Evolutionary conservation across 2,113 vertebrate species (phyloP), one percentile per base, ranked within the genome.

Genomic region (Athene cunicularia): DNA sequence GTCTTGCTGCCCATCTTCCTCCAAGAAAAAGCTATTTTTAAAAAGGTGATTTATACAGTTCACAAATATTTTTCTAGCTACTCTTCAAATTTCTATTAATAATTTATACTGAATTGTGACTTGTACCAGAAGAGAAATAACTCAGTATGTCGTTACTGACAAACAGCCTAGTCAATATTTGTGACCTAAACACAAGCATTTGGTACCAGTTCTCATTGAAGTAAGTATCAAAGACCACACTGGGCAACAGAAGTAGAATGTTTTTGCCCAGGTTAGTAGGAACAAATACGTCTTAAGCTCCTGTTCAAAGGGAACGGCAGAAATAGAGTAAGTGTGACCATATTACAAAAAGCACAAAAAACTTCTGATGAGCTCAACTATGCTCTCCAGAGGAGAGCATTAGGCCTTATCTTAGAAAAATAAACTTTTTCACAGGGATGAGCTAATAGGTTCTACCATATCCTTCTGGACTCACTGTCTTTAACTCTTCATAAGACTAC

Each of bases 21-120:
- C 59, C 88, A 80, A 84, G 72, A 90, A 75, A 45, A 49, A 86
- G 58, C 80, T 96, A 97, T 97, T 97, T 97, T 97, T 95, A 91
- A 85, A 91, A 76, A 91, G 49, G 77, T 95, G 89, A 95, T 93
- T 94, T 76, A 80, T 62, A 76, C 28, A 55, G 45, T 75, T 74
- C 39, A 55, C 53, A 80, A 88, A 89, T 95, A 88, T 85, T 96
- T 97, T 91, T 91, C 83, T 64, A 87, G 50, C 45, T 93, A 86
- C 75, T 93, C 82, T 75, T 90, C 37, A 14, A 52, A 86, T 79
- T 91, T 67, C 77, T 91, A n/a, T 81, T 80, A 88, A n/a, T 93
- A 53, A 91, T n/a, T 77, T 68, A 35, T 79, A 60, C 41, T 58
- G 49, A 32, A 94, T 59, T 52, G 41, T 67, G 73, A 47, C 14